Conservation (phyloP, 2,113 vertebrate genomes). For the Aspidoscelis tigris region DNA sequence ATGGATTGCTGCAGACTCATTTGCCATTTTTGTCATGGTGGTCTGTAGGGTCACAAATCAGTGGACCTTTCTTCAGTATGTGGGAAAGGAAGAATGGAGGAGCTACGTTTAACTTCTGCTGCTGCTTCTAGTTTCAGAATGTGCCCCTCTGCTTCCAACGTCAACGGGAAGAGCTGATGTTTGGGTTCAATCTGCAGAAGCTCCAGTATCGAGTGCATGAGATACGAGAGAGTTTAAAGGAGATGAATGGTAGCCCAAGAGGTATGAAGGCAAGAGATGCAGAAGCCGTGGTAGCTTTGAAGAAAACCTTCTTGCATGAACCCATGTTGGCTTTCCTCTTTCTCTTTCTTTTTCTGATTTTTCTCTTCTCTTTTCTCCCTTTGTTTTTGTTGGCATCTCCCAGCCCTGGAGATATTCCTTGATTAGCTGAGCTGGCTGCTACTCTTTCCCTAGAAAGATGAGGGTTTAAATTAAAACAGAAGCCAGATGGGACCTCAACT, state of each 20-base stretch:
- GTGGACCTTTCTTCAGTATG: background rate
- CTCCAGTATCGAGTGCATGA: constrained; percentile 69
- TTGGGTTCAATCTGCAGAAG: constrained; percentile 67
- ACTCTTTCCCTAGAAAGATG: background rate
- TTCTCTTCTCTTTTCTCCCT: background rate
- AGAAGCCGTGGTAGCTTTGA: background rate
- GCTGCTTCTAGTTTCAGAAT: constrained; percentile 61
- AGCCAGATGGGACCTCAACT: background rate
- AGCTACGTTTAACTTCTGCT: background rate
- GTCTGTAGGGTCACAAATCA: background rate
- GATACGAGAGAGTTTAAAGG: constrained; percentile 51
- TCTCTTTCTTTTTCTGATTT: background rate
- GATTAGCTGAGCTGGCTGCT: background rate
- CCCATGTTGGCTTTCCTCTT: background rate
- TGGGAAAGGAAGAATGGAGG: too few species aligned
- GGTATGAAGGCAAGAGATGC: constrained; percentile 2
- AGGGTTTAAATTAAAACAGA: background rate
- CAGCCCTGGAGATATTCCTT: background rate
- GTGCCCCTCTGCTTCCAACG: constrained; percentile 73
- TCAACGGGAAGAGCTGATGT: constrained; percentile 80
- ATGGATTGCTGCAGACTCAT: background rate
- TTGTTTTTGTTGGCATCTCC: background rate
- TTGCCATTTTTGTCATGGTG: background rate
- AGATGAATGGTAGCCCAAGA: constrained; percentile 2
- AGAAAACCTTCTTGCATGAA: background rate